Evolutionary conservation across 2,113 vertebrate species (phyloP).

Genomic region (Brachyistius frenatus): DNA sequence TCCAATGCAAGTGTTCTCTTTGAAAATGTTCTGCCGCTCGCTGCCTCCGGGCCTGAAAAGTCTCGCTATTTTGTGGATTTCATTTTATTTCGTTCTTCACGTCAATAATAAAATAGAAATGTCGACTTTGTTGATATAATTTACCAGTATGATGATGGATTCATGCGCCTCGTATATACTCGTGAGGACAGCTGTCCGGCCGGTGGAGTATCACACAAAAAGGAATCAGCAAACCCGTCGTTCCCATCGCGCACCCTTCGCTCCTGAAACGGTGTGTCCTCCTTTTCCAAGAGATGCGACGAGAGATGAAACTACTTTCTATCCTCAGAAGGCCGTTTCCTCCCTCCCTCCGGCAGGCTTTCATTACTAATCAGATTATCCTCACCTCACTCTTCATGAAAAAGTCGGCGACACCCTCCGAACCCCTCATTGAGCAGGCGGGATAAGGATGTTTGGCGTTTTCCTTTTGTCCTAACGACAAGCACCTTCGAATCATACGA

Average conservation of each 20-base stretch:
- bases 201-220: conserved; percentile 19
- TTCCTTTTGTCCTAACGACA: conserved; percentile 25
- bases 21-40: conserved; percentile 4
- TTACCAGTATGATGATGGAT: conserved; percentile 19
- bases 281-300: conserved; percentile 37
- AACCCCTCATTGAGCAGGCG: conserved; percentile 15
- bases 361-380: conserved; percentile 75
- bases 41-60: not conserved
- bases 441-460: conserved; percentile 5
- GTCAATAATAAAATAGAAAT: not conserved
- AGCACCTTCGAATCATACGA: not conserved
- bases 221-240: conserved; percentile 23
- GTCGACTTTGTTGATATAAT: not conserved
- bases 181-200: not conserved
- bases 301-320: conserved; percentile 25
- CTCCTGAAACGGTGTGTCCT: conserved; percentile 30
- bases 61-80: not conserved
- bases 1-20: not conserved
- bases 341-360: conserved; percentile 38
- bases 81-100: not conserved
- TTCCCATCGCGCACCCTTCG: conserved; percentile 33
- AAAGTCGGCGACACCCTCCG: conserved; percentile 6
- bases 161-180: conserved; percentile 34
- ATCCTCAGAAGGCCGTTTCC: conserved; percentile 30
- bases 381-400: conserved; percentile 44